phyloP scores from a whole-genome alignment of 2,888 invertebrate species.

The Apamea epomidion region DNA sequence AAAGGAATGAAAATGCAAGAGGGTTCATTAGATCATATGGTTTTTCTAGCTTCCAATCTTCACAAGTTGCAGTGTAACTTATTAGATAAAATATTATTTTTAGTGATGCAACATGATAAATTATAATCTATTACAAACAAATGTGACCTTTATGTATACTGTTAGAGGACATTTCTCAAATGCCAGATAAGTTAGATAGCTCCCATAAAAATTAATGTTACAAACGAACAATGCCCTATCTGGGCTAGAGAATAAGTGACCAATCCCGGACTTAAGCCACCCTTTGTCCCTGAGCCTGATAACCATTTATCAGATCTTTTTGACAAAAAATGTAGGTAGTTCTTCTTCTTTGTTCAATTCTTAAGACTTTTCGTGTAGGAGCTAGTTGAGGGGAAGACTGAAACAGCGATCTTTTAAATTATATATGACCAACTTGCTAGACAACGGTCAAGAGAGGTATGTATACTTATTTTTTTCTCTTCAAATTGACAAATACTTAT shows the following conservation, averaged over 20 bases:
- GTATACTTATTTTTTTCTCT: neutral
- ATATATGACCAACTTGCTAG: neutral
- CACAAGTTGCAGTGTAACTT: neutral
- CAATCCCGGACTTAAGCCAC: neutral
- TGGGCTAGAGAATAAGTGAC: neutral
- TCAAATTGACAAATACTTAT: neutral
- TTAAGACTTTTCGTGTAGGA: neutral
- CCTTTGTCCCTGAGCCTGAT: constrained; percentile 19
- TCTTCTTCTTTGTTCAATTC: neutral
- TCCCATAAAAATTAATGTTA: neutral
- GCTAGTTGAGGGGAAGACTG: neutral
- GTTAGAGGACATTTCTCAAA: constrained; percentile 10
- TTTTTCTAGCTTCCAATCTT: neutral
- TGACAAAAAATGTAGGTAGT: neutral
- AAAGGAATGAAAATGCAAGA: too few species aligned
- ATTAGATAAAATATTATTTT: too few species aligned
- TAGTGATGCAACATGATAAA: neutral
- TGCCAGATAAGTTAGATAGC: constrained; percentile 9
- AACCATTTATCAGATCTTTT: constrained; percentile 13
- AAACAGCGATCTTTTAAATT: neutral
- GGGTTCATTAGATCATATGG: neutral
- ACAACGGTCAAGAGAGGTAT: neutral
- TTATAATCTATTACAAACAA: constrained; percentile 13
- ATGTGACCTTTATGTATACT: neutral
- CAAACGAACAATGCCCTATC: constrained; percentile 3